Conservation (phyloP, 2,113 vertebrate genomes). For the Anarhynchus alexandrinus region DNA sequence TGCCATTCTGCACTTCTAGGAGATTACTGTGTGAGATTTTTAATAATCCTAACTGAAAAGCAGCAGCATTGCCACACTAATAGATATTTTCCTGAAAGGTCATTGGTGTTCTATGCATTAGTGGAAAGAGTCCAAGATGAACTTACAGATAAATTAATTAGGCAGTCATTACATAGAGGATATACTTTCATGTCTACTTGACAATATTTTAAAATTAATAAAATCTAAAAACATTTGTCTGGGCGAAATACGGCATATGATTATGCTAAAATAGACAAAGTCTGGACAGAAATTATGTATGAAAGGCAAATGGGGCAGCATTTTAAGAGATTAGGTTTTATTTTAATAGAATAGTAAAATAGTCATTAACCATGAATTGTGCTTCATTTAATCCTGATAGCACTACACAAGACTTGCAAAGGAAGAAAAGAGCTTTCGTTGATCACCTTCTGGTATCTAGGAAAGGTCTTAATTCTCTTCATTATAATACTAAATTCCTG, state of each 20-base stretch:
- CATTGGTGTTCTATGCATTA: neutral
- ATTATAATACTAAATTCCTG: neutral
- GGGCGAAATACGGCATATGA: neutral
- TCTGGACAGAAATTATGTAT: neutral
- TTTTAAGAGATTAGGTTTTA: neutral
- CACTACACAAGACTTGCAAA: neutral
- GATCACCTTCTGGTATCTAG: neutral
- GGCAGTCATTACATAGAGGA: neutral
- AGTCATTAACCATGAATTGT: neutral
- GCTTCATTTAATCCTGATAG: neutral
- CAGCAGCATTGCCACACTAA: neutral
- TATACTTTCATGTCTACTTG: neutral
- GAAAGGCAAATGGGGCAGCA: neutral
- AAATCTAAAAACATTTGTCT: neutral
- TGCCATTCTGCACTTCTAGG: neutral
- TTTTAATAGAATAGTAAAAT: neutral
- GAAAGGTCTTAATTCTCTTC: neutral
- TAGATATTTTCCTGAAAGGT: neutral
- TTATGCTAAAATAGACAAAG: neutral
- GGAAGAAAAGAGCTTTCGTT: neutral
- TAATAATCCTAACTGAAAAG: neutral
- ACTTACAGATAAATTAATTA: neutral
- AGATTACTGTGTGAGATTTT: neutral
- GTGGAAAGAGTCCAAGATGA: neutral
- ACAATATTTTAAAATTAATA: neutral